Evolutionary conservation across 2,888 invertebrate genomes (phyloP), one percentile per base, ranked within the genome.

Genomic region (Ctenicera cuprea): DNA sequence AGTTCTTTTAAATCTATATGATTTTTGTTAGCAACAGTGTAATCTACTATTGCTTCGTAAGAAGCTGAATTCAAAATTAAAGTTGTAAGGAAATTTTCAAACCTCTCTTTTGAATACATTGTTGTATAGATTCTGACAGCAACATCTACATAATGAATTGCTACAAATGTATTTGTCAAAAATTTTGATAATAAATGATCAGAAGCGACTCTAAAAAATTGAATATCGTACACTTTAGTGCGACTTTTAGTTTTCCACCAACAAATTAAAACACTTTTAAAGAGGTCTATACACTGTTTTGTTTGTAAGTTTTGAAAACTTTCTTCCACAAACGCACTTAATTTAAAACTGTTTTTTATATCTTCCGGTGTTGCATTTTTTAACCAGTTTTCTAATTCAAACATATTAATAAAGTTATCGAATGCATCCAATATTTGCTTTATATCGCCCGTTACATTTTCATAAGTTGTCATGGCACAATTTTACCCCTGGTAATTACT

Each of bases 321-420:
- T 75, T 88, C 88, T 83, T 92, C 92, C 30, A 92, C 84, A 79
- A 90, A 90, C 59, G 83, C 81, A 37, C 90, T 88, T 73, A 89
- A 85, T 75, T 89, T 80, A 75, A 92, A 91, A 20, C 88, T 87
- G 81, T 88, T 90, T 82, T 84, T 87, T 0, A 91, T 85, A 82
- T 90, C 90, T 71, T 87, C 85, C 63, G 84, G 82, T 3, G 88
- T 89, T 0, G 88, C 85, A 76, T 85, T 86, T 74, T 83, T 85
- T 26, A 87, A 87, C 89, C 88, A 90, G 68, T 83, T 83, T 18
- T 87, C 85, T 80, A 86, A 86, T 80, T 90, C 89, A 76, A 89
- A 88, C 9, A 90, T 81, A 38, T 84, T 81, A 54, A 90, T 82
- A 81, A 89, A 90, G 74, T 89, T 87, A 86, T 90, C 87, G 79